Conservation (phyloP, 2,888 invertebrate species). For the Pristionchus fissidentatus region DNA sequence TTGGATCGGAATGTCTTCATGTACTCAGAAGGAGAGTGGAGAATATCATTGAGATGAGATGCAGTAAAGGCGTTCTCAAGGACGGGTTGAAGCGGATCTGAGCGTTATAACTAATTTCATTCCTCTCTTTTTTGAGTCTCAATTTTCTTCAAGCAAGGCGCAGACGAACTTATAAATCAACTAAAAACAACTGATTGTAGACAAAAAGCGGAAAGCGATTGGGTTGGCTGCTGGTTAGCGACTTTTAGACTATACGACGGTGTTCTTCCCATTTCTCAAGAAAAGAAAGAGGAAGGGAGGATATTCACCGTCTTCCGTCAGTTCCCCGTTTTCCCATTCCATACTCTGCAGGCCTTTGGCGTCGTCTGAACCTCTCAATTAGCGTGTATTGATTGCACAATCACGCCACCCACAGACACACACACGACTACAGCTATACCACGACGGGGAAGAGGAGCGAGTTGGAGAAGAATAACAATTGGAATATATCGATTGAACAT, state of each 20-base stretch:
- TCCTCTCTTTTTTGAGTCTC: background rate
- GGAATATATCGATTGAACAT: no score
- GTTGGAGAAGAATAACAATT: no score
- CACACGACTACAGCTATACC: background rate
- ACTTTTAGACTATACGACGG: no score
- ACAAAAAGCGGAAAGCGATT: background rate
- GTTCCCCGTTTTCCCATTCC: background rate
- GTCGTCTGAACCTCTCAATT: slow-evolving; percentile 4
- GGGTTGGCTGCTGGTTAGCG: no score
- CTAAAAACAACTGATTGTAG: background rate
- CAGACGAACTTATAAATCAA: no score
- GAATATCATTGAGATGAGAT: background rate
- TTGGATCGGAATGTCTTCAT: background rate
- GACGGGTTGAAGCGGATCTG: slow-evolving; percentile 1
- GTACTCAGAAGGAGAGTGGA: background rate
- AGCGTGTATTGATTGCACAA: slow-evolving; percentile 14
- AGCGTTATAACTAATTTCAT: background rate
- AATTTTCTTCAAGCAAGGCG: no score
- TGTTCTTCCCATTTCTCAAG: background rate
- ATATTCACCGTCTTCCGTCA: background rate
- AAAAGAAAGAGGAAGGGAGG: background rate
- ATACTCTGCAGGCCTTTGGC: background rate
- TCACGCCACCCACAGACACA: background rate
- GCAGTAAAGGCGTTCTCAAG: background rate
- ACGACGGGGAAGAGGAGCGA: background rate